Conservation (phyloP, 2,113 vertebrate genomes). For the Phalacrocorax pelagicus region DNA sequence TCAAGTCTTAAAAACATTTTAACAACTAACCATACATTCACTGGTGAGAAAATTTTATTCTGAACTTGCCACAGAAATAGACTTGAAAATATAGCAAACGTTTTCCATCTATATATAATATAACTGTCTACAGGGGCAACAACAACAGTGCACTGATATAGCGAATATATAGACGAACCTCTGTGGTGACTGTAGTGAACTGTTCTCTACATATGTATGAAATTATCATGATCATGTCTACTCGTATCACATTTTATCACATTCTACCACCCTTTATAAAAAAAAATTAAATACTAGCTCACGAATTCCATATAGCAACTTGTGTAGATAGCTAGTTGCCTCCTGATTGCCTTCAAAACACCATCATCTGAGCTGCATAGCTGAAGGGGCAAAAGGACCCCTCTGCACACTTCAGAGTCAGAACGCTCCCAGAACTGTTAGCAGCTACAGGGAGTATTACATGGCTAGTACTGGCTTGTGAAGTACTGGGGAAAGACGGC, state of each 20-base stretch:
- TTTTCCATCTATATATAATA: neutral
- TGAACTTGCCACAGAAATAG: neutral
- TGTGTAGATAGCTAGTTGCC: neutral
- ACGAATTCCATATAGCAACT: neutral
- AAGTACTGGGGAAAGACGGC: neutral
- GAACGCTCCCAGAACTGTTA: neutral
- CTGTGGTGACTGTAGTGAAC: neutral
- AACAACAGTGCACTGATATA: neutral
- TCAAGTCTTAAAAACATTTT: neutral
- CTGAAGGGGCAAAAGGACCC: neutral
- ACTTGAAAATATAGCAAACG: neutral
- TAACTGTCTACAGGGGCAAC: neutral
- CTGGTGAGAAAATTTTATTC: neutral
- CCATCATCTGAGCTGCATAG: neutral
- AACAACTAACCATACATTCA: neutral
- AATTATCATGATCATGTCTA: neutral
- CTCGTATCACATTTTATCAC: neutral
- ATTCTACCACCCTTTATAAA: neutral
- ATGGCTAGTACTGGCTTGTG: neutral
- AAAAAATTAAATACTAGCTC: neutral
- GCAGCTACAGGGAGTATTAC: neutral
- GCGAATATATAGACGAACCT: neutral
- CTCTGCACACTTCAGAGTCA: neutral
- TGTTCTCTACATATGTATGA: neutral
- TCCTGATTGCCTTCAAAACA: neutral